A percentile compares a stretch with the other conserved stretches of the same genome.
These are phyloP conservation scores for Stictonetta naevosa DNA, from an alignment of 2,113 vertebrate genomes.

Conservation along the genomic window DNA sequence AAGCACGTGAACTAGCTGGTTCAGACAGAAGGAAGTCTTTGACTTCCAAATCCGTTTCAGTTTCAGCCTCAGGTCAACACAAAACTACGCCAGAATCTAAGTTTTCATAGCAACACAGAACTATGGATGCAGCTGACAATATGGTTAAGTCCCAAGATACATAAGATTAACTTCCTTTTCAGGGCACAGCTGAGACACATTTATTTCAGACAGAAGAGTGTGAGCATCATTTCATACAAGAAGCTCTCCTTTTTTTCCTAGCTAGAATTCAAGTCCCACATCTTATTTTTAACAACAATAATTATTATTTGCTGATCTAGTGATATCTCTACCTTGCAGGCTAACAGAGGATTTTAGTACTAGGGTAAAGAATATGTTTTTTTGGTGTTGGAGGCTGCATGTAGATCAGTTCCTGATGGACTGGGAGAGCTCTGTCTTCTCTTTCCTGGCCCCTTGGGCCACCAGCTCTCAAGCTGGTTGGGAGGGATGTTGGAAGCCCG, in stretches of 20 bases:
- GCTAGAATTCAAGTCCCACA: neutral
- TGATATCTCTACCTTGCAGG: neutral
- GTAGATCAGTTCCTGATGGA: neutral
- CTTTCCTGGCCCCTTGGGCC: neutral
- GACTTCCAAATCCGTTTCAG: neutral
- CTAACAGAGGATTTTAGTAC: neutral
- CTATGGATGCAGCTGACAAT: neutral
- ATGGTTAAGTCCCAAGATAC: neutral
- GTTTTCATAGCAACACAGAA: neutral
- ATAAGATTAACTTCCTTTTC: neutral
- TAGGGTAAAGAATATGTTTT: fast-evolving
- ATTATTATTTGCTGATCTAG: neutral
- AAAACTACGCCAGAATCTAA: neutral
- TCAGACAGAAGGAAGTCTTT: neutral
- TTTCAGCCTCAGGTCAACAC: neutral
- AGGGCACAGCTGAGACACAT: neutral
- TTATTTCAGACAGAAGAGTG: neutral
- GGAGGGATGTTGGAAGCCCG: neutral
- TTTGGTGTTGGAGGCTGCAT: neutral
- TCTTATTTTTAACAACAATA: neutral
- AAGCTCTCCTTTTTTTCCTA: neutral
- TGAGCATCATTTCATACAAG: neutral
- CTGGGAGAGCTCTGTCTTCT: neutral
- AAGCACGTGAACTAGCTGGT: neutral
- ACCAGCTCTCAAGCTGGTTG: neutral